These are phyloP conservation scores for Willisornis vidua DNA, from an alignment of 2,113 vertebrate species.

Conservation along the genomic window DNA sequence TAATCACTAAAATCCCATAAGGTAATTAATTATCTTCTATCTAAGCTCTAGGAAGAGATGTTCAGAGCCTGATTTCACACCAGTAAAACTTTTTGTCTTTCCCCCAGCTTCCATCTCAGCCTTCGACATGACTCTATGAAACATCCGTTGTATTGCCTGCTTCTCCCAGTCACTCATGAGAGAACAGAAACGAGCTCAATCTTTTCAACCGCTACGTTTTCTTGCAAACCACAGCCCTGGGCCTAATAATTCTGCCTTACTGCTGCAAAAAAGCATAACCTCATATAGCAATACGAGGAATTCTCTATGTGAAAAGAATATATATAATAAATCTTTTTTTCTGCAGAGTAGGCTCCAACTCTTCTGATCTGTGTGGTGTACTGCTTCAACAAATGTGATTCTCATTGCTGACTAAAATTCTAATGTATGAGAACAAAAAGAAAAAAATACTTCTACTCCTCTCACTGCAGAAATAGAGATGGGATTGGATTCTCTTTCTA, in stretches of 20 bases:
- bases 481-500: background rate
- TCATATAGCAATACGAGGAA: background rate
- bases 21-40: background rate
- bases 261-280: background rate
- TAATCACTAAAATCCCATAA: background rate
- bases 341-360: background rate
- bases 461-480: background rate
- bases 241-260: background rate
- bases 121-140: background rate
- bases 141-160: background rate
- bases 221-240: background rate
- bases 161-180: background rate
- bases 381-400: background rate
- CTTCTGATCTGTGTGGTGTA: background rate
- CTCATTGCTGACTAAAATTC: background rate
- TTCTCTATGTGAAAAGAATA: background rate
- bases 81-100: background rate
- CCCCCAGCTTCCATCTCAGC: background rate
- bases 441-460: fast-evolving
- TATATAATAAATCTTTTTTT: background rate
- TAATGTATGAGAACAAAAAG: background rate
- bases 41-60: background rate
- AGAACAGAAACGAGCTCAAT: background rate
- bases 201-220: background rate
- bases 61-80: background rate